Conservation (phyloP, 2,888 invertebrate genomes). For the Drosophila barbarae region DNA sequence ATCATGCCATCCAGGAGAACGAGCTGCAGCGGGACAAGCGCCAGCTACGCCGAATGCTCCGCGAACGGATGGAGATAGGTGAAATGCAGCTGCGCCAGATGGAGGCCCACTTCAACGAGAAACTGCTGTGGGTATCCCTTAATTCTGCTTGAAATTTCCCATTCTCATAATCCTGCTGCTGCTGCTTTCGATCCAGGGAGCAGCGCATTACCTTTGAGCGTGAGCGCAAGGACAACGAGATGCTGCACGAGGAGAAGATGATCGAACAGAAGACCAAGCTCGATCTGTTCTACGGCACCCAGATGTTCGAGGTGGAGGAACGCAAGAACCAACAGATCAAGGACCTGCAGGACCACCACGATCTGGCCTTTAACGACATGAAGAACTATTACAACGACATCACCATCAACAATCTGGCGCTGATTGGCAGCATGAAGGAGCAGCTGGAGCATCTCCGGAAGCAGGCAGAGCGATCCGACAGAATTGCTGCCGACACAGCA, state of each 20-base stretch:
- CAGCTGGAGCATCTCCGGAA: slow-evolving; percentile 88
- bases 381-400: slow-evolving; percentile 98
- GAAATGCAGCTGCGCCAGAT: slow-evolving; percentile 78
- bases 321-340: slow-evolving; percentile 93
- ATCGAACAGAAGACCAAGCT: slow-evolving; percentile 86
- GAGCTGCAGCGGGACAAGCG: slow-evolving; percentile 84
- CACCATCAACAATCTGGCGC: slow-evolving; percentile 93
- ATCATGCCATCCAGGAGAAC: slow-evolving; percentile 87
- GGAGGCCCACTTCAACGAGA: slow-evolving; percentile 75
- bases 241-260: slow-evolving; percentile 83
- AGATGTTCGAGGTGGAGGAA: slow-evolving; percentile 93
- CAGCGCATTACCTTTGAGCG: slow-evolving; percentile 84
- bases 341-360: slow-evolving; percentile 89
- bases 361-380: slow-evolving; percentile 91
- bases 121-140: slow-evolving; percentile 69
- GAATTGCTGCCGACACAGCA: slow-evolving; percentile 81
- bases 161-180: background rate
- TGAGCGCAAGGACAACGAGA: slow-evolving; percentile 84
- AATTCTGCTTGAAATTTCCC: background rate
- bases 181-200: slow-evolving; percentile 77
- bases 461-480: slow-evolving; percentile 88
- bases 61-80: slow-evolving; percentile 80
- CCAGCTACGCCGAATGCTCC: slow-evolving; percentile 81
- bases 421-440: slow-evolving; percentile 94
- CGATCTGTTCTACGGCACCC: slow-evolving; percentile 87